phyloP scores from a whole-genome alignment of 1,140 invertebrate species.

The Halyomorpha halys region DNA sequence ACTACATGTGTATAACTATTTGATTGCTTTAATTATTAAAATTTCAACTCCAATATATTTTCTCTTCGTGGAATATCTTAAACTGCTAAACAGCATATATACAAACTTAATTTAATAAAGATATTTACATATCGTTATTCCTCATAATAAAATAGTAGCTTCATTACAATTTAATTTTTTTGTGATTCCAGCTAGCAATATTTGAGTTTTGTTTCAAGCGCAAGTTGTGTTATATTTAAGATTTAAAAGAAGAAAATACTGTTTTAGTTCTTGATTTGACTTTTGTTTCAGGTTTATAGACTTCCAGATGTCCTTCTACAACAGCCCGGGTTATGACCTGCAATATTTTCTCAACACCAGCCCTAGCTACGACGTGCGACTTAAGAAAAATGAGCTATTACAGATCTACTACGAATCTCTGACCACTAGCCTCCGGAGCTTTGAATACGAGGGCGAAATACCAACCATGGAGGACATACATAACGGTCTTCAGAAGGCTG shows the following conservation, averaged over 20 bases:
- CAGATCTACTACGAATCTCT: slow-evolving; percentile 18
- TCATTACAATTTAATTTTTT: too few species aligned
- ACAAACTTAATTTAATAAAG: too few species aligned
- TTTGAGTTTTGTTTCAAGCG: too few species aligned
- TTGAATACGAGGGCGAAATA: background rate
- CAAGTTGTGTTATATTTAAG: too few species aligned
- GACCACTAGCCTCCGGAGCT: background rate
- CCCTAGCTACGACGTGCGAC: slow-evolving; percentile 14
- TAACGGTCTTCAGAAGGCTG: background rate
- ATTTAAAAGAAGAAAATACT: background rate
- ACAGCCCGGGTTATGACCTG: slow-evolving; percentile 29
- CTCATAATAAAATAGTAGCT: too few species aligned
- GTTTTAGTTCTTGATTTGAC: background rate
- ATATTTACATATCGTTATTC: too few species aligned
- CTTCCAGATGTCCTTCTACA: slow-evolving; percentile 28
- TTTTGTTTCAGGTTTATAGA: slow-evolving; percentile 28
- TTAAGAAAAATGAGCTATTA: slow-evolving; percentile 11
- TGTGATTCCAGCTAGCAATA: too few species aligned
- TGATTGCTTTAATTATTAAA: too few species aligned
- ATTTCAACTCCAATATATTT: too few species aligned
- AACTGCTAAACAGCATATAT: too few species aligned
- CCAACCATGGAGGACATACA: slow-evolving; percentile 17
- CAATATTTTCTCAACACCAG: slow-evolving; percentile 29
- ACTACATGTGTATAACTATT: too few species aligned
- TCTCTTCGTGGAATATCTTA: too few species aligned